Base-by-base conservation (phyloP, 1,140 invertebrate genomes). In the Dinoponera quadriceps region DNA sequence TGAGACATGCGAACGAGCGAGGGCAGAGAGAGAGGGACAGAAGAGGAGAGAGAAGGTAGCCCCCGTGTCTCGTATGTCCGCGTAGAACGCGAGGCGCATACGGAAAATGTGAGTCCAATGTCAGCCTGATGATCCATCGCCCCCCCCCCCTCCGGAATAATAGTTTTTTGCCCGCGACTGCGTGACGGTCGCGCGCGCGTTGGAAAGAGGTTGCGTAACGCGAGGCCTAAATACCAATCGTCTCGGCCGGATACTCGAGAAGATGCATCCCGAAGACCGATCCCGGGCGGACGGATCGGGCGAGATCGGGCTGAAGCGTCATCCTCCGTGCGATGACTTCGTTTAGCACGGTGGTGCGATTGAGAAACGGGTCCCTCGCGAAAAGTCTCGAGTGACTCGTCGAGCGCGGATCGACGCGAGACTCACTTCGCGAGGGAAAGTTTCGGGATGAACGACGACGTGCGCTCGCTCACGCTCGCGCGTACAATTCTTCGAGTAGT, bases 21-120 rank as follows among this genome's bases (percentile, higher is more conserved):
- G 63, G 9, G n/a, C n/a, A 49, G 44, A 22, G 54, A 29, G 18
- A 51, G 22, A 44, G 0, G 13, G 27, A 49, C 11, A 66, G 13
- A 20, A 22, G 0, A 11, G 33, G 13, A 16, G 25, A 29, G 49
- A 16, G 14, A 63, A 49, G 33, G 48, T 60, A 13, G 38, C 54
- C 20, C 22, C 54, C 49, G 38, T 44, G 38, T 44, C 38, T 51
- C 54, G 55, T 29, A 68, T 25, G 25, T 59, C 71, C 54, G 71
- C n/a, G 48, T 29, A 9, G 59, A 54, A 91, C 88, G 89, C 89
- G 87, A 73, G 44, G 51, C 72, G 90, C 87, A 91, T 91, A 89
- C 90, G 85, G 84, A 91, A 91, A 90, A 91, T 74, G 27, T 14
- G 22, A 73, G 62, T 75, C 88, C 90, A 91, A 91, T 91, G 90